Percentiles rank a stretch among this genome's conserved stretches.
Conservation (phyloP, 1,140 invertebrate species). For the Macrosteles quadrilineatus region DNA sequence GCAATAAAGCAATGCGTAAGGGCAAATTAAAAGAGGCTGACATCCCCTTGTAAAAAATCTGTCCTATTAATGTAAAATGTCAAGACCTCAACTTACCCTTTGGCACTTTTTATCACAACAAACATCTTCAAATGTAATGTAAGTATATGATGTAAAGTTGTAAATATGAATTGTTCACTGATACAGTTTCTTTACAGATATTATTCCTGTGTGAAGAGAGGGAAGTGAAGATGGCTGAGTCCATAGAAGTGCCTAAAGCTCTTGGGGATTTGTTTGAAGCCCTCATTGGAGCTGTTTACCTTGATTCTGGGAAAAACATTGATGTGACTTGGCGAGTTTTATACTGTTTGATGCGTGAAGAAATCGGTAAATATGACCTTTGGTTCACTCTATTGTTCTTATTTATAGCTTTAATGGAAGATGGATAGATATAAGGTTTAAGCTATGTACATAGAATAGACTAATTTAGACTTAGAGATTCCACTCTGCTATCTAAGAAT, state of each 20-base stretch:
- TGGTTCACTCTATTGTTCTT: not conserved
- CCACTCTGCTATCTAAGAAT: not conserved
- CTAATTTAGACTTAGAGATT: not conserved
- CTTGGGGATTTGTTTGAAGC: constrained; percentile 95
- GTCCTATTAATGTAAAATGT: too few species aligned
- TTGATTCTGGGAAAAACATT: constrained; percentile 83
- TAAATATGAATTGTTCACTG: too few species aligned
- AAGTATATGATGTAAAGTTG: too few species aligned
- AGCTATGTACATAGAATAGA: not conserved
- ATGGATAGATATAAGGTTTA: not conserved
- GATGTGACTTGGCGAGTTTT: constrained; percentile 80
- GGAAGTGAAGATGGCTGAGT: constrained; percentile 64
- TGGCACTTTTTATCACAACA: too few species aligned
- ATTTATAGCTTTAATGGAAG: not conserved
- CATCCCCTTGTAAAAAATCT: too few species aligned
- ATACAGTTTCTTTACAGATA: constrained; percentile 41
- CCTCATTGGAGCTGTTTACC: constrained; percentile 86
- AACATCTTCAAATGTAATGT: too few species aligned
- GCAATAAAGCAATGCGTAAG: too few species aligned
- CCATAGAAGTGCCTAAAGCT: constrained; percentile 91
- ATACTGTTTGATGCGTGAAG: constrained; percentile 70
- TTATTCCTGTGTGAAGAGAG: constrained; percentile 68
- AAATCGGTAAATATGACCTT: constrained; percentile 57
- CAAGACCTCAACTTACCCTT: too few species aligned
- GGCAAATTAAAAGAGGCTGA: too few species aligned